A percentile compares a stretch with the other conserved stretches of the same genome.
Conservation (phyloP, 2,113 vertebrate species). For the Pristiophorus japonicus region DNA sequence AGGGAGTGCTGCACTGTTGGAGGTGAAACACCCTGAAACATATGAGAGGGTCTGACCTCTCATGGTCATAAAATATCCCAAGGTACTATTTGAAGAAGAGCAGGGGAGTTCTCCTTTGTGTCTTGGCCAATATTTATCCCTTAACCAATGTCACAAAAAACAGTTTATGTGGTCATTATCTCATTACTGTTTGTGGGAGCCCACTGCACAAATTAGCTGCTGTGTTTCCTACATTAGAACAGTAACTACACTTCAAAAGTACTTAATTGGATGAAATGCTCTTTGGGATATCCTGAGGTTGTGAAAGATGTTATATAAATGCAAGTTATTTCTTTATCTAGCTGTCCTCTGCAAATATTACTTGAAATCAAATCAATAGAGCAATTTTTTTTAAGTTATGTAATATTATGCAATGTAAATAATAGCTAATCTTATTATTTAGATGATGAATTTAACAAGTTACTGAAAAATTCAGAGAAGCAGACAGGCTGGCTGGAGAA, state of each 20-base stretch:
- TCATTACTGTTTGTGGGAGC: neutral
- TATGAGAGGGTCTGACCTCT: too few relatives aligned
- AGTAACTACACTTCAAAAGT: neutral
- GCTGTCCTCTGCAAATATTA: neutral
- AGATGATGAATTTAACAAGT: constrained; percentile 69
- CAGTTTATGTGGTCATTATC: neutral
- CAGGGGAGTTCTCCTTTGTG: neutral
- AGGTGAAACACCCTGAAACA: neutral
- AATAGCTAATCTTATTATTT: constrained; percentile 43
- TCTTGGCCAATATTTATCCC: neutral
- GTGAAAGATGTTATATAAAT: neutral
- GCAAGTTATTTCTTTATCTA: neutral
- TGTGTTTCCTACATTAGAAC: neutral
- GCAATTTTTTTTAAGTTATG: neutral
- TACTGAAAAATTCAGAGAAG: constrained; percentile 60
- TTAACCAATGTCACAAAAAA: neutral
- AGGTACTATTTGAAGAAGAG: neutral
- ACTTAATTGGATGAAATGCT: neutral
- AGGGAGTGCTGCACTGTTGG: neutral
- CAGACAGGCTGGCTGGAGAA: constrained; percentile 63
- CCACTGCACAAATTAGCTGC: neutral
- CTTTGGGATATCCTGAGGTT: neutral
- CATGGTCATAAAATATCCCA: neutral
- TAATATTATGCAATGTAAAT: constrained; percentile 46
- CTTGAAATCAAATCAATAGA: neutral